Conservation (phyloP, 2,797 vertebrate genomes). For the Lepus oiostolus region DNA sequence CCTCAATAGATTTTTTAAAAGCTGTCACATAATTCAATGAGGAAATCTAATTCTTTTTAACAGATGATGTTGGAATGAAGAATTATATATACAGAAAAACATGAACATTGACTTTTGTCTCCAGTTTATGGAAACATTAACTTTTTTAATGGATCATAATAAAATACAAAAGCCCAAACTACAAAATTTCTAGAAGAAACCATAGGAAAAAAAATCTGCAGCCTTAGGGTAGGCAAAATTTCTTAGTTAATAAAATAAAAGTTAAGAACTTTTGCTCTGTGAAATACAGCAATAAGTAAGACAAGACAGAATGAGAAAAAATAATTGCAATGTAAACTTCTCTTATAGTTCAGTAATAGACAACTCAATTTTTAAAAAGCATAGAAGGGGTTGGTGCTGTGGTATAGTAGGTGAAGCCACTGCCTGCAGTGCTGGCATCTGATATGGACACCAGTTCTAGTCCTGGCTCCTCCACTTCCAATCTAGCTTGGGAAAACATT, state of each 20-base stretch:
- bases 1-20: not conserved
- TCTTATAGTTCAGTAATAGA: not conserved
- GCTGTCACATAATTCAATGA: not conserved
- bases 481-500: too few species aligned
- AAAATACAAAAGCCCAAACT: not conserved
- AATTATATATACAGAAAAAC: not conserved
- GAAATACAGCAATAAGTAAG: not conserved
- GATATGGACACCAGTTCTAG: too few species aligned
- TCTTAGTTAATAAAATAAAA: not conserved
- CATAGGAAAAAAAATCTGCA: not conserved
- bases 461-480: too few species aligned
- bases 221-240: not conserved
- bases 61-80: conserved; percentile 2
- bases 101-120: not conserved
- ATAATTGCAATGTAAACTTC: not conserved
- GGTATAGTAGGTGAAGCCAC: too few species aligned
- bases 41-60: not conserved
- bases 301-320: not conserved
- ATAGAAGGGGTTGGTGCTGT: too few species aligned
- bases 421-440: too few species aligned
- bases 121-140: not conserved
- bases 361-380: not conserved
- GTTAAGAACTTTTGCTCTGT: not conserved
- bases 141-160: not conserved
- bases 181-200: conserved; percentile 46